Conservation (phyloP, 2,113 vertebrate genomes). For the Alces alces region DNA sequence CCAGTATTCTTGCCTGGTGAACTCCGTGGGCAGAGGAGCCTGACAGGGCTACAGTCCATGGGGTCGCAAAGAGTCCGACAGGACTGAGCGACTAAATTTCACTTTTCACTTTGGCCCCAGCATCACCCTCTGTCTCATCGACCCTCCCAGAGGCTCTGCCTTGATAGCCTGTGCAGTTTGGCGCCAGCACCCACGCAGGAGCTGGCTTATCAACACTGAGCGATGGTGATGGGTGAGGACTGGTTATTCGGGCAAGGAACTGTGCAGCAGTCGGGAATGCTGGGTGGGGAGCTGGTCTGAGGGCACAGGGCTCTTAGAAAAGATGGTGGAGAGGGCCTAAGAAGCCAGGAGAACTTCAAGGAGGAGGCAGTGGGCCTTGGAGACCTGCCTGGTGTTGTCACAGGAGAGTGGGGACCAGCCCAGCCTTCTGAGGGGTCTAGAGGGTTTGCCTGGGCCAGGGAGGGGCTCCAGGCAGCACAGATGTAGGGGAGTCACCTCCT, state of each 20-base stretch:
- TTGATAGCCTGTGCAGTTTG: rapidly evolving
- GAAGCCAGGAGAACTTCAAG: rapidly evolving
- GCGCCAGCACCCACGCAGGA: rapidly evolving
- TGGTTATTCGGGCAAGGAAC: rapidly evolving
- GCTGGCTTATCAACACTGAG: rapidly evolving
- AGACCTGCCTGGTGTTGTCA: neutral
- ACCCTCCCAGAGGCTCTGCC: neutral
- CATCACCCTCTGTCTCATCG: rapidly evolving
- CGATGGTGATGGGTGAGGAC: rapidly evolving
- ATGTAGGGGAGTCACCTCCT: neutral
- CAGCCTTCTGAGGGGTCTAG: neutral
- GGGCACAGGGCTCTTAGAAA: neutral
- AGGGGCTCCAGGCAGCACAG: neutral
- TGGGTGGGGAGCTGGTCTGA: neutral
- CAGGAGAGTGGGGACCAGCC: neutral
- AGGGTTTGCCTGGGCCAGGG: neutral
- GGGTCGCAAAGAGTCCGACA: neutral
- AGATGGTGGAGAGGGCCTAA: neutral
- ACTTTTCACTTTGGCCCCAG: neutral
- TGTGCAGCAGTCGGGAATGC: neutral
- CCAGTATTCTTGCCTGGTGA: neutral
- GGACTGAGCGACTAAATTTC: neutral
- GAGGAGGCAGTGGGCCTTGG: neutral
- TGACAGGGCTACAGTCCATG: neutral
- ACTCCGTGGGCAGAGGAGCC: neutral